Conservation (phyloP, 2,113 vertebrate species). For the Cyanoramphus novaezelandiae region DNA sequence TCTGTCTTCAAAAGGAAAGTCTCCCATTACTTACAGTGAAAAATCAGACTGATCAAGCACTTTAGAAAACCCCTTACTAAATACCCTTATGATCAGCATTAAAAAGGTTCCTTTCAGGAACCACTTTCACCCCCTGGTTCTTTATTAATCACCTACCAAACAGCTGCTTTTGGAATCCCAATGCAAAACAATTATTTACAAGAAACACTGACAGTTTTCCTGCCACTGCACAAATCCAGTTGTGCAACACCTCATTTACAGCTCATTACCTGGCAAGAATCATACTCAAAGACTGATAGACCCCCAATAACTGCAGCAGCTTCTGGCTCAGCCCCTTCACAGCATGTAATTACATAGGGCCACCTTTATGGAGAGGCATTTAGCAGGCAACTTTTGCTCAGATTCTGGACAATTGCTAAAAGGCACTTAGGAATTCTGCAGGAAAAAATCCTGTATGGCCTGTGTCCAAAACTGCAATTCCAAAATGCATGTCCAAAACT, state of each 20-base stretch:
- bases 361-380: not conserved
- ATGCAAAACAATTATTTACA: not conserved
- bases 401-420: not conserved
- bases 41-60: not conserved
- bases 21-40: not conserved
- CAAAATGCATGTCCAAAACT: constrained; percentile 49
- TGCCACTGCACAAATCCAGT: not conserved
- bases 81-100: not conserved
- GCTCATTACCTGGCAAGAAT: not conserved
- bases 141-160: not conserved
- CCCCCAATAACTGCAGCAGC: not conserved
- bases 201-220: not conserved
- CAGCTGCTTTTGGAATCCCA: not conserved
- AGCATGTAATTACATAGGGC: not conserved
- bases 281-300: not conserved
- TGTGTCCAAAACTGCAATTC: constrained; percentile 70
- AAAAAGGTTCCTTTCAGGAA: not conserved
- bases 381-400: not conserved
- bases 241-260: not conserved
- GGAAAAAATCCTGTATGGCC: not conserved
- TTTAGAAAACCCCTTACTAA: not conserved
- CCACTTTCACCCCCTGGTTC: not conserved
- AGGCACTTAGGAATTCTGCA: constrained; percentile 2
- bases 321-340: not conserved
- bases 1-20: not conserved